Base-by-base conservation (phyloP, 2,113 vertebrate species). In the Hippocampus zosterae region DNA sequence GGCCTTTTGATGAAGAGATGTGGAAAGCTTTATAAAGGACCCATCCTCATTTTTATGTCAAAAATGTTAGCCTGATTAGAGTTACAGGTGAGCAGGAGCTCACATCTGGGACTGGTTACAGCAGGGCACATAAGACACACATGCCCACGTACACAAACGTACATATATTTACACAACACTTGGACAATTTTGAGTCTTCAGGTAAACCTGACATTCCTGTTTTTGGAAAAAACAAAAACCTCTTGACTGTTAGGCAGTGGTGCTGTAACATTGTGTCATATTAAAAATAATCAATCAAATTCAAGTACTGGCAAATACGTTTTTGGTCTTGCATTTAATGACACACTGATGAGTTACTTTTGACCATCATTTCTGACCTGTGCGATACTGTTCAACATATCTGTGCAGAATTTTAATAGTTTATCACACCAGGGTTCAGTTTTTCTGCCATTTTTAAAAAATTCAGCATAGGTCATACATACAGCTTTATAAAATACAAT, bases 371-470 rank as follows among this genome's bases (percentile, higher is more conserved):
- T 53, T 23, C 66, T 23, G 64, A 65, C 56, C 56, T 72, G 42
- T 68, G 62, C 65, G 13, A 18, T 15, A 41, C 3, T 60, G 75
- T 76, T 79, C 42, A 53, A 71, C 78, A 68, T 29, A 68, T 72
- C 44, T 52, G 71, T 85, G 81, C 69, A 56, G 72, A 11, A 77
- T 70, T 74, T 81, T 53, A 67, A 65, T 52, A 44, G 67, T 53
- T 65, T 23, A 67, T 86, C 74, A 48, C 78, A 83, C 74, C 7
- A 23, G 56, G 67, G 67, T 48, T 76, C 65, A 55, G 79, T 70
- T 74, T 80, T 79, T 60, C 66, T 4, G 2, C 19, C 11, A 11
- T n/a, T n/a, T 41, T 21, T n/a, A 23, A 16, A 29, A 60, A 18
- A 16, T 9, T 63, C 19, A 63, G 40, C 37, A 12, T 15, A 69